phyloP scores from a whole-genome alignment of 2,888 invertebrate species.

The Salpingus planirostris region DNA sequence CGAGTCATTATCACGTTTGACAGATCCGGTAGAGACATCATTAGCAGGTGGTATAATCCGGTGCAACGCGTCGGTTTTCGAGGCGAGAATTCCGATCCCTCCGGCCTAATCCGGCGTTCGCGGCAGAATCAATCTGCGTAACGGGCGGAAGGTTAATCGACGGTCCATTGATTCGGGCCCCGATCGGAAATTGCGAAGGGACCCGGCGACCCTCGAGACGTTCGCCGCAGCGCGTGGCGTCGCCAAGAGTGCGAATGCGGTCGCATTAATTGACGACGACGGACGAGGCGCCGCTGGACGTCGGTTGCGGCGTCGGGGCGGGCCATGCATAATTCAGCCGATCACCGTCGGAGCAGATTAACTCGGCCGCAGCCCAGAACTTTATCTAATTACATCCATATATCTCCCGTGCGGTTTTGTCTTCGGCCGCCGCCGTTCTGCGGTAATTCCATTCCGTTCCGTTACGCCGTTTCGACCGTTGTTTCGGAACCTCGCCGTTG shows the following conservation, averaged over 20 bases:
- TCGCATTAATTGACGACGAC: slow-evolving; percentile 17
- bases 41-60: no score
- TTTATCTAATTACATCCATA: slow-evolving; percentile 40
- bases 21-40: no score
- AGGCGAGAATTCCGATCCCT: no score
- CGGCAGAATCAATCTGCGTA: no score
- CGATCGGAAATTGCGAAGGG: no score
- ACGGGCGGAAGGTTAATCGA: no score
- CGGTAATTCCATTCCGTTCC: slow-evolving; percentile 23
- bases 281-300: slow-evolving; percentile 14
- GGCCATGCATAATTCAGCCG: slow-evolving; percentile 27
- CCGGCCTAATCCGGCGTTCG: no score
- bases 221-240: no score
- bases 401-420: slow-evolving; percentile 33
- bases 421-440: slow-evolving; percentile 23
- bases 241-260: slow-evolving; percentile 9
- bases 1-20: no score
- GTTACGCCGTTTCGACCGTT: slow-evolving; percentile 18
- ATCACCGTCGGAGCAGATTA: slow-evolving; percentile 34
- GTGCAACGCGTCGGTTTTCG: no score
- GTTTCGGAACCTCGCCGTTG: slow-evolving; percentile 10
- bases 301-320: slow-evolving; percentile 21
- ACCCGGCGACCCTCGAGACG: no score
- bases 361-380: slow-evolving; percentile 38
- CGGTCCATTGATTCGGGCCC: no score